phyloP scores from a whole-genome alignment of 2,888 invertebrate genomes.

The Agrotis segetum region DNA sequence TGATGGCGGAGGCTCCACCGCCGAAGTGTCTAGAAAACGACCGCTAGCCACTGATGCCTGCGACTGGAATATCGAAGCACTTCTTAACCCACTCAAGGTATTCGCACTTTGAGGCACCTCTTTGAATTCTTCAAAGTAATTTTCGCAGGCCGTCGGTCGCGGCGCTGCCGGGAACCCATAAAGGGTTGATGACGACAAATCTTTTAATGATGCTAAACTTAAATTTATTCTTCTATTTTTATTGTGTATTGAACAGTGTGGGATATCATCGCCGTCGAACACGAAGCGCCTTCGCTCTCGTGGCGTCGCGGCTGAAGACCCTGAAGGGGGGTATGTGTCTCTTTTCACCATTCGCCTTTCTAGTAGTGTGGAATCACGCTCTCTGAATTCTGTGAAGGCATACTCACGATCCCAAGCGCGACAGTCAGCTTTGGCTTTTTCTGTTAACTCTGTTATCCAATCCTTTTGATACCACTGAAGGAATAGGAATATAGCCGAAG shows the following conservation, averaged over 20 bases:
- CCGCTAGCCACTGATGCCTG: conserved; percentile 92
- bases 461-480: conserved; percentile 95
- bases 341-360: conserved; percentile 88
- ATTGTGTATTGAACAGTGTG: conserved; percentile 91
- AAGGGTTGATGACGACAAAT: conserved; percentile 89
- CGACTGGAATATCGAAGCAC: conserved; percentile 88
- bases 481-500: conserved; percentile 96
- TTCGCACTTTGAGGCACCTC: conserved; percentile 90
- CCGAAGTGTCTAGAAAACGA: conserved; percentile 93
- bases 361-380: conserved; percentile 84
- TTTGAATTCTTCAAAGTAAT: conserved; percentile 90
- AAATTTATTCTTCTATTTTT: conserved; percentile 87
- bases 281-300: conserved; percentile 92
- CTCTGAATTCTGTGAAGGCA: conserved; percentile 87
- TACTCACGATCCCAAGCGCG: conserved; percentile 89
- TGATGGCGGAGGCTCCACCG: conserved; percentile 92
- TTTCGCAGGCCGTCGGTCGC: conserved; percentile 91
- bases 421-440: conserved; percentile 88
- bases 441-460: conserved; percentile 89
- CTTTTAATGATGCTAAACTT: conserved; percentile 91
- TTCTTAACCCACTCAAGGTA: conserved; percentile 86
- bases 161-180: conserved; percentile 93
- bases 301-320: conserved; percentile 87
- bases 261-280: conserved; percentile 91
- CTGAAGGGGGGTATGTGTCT: conserved; percentile 85